A percentile compares a stretch with the other conserved stretches of the same genome.
Evolutionary conservation across 1,140 invertebrate species (phyloP).

Genomic region (Pachypsylla venusta): DNA sequence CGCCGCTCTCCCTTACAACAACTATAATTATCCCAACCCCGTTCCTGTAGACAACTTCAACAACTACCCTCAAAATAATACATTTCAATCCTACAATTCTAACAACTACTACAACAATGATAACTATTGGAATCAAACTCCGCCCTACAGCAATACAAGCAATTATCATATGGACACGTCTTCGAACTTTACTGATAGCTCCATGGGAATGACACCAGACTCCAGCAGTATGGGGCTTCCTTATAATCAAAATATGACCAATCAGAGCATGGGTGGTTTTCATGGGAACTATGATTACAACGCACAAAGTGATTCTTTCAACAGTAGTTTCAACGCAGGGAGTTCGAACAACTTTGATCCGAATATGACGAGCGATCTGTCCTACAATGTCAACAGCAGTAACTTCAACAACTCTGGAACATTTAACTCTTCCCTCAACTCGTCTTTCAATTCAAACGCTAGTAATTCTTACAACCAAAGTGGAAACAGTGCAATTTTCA

Average conservation of each 20-base stretch:
- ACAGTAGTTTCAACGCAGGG: no score
- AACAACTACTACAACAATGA: not conserved
- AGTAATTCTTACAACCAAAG: not conserved
- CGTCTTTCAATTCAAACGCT: not conserved
- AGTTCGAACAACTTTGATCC: not conserved
- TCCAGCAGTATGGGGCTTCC: no score
- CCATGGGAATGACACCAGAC: no score
- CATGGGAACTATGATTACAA: no score
- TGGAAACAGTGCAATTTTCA: not conserved
- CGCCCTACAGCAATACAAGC: not conserved
- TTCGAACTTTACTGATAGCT: not conserved
- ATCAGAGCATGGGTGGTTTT: no score
- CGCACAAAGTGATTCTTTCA: no score
- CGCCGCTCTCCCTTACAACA: slow-evolving; percentile 6
- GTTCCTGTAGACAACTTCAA: slow-evolving; percentile 2
- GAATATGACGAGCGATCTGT: not conserved
- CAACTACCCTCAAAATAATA: not conserved
- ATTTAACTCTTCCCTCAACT: not conserved
- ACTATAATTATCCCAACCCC: not conserved
- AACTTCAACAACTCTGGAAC: not conserved
- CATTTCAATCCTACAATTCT: not conserved
- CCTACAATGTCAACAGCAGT: not conserved
- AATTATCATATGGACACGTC: not conserved
- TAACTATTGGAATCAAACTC: slow-evolving; percentile 1
- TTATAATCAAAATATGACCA: not conserved